Base-by-base conservation (phyloP, 1,140 invertebrate species). In the Brachionus paranguensis region DNA sequence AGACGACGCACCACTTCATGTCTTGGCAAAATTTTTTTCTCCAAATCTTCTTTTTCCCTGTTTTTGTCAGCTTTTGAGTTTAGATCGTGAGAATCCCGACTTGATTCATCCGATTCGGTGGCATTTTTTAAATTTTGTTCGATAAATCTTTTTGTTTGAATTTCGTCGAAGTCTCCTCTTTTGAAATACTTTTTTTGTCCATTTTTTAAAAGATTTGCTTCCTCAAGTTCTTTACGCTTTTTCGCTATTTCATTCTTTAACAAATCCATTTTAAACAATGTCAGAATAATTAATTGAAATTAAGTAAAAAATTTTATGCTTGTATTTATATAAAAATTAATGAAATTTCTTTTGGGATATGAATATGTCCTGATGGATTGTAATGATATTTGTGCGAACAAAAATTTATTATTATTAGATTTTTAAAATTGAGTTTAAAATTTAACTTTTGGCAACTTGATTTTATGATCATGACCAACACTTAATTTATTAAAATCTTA, bases 1-100 rank as follows among this genome's bases (percentile, higher is more conserved):
- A 99, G 90, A 85, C 95, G 91, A 85, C 93, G 91, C 41, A 98
- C 93, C 0, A 99, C 53, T 60, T 81, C 78, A 64, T 81, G 53
- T 17, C 78, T 27, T 24, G 78, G 78, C 17, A 81, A 43, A 20
- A 64, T 81, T 81, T 81, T 81, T 33, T 79, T 64, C 7, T 79
- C 78, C 37, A 6, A 14, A 3, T 68, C 37, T 45, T 81, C 53
- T 27, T 81, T 47, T 81, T 81, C 78, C 64, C 64, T 81, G 29
- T 29, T 60, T 20, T 41, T 68, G n/a, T 81, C 78, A 12, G 4
- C 11, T 27, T 64, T 45, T 41, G 27, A n/a, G 29, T 81, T n/a
- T 4, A 5, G 29, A 10, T 81, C 64, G 10, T 81, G 78, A 14
- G 68, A 72, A 17, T 72, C 41, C 8, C 68, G 29, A 24, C 14